Evolutionary conservation across 2,888 invertebrate species (phyloP), one percentile per base, ranked within the genome.

Genomic region (Lingula anatina): DNA sequence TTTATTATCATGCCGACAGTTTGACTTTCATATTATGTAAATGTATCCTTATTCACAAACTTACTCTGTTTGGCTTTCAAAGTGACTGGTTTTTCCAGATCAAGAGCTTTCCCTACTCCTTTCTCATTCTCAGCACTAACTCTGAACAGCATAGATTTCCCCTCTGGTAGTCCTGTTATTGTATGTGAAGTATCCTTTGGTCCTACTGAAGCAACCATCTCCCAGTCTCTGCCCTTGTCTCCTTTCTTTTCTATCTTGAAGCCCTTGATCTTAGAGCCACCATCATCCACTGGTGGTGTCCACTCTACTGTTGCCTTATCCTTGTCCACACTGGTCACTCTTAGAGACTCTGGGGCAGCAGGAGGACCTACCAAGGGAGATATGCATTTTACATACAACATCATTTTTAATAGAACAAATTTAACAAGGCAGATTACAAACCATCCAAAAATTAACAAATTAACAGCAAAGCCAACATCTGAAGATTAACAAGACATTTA

Each of bases 111-210:
- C 26, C 73, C 64, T 23, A 60, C 57, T 9, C 70, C 73, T 39
- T 66, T 60, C 18, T 69, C 67, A 56, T 78, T 78, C 50, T 73
- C 72, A n/a, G 77, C 76, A 7, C 61, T 59, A 5, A 78, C 74
- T 46, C 69, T 68, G 59, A 77, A 70, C 46, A 66, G 55, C 57
- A 72, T 76, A 23, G 71, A 60, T 46, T 61, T 62, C 37, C 71
- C 72, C 44, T 61, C 66, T 23, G 67, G 56, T 40, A 70, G 58
- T 37, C 64, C 60, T 36, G 57, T 53, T 12, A 64, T 58, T 4
- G 54, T 50, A 20, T 53, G 55, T 41, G 56, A 51, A 2, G 59
- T 65, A 38, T 59, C 61, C 52, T 55, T 67, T n/a, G 54, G 47
- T 28, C 66, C 67, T 7, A 64, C 60, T 9, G 61, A 56, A 7